Conservation (phyloP, 2,113 vertebrate species). For the human (Homo sapiens) region GRCh38 chr20:58928001-58928500, state of each 20-base stretch:
- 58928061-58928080: neutral
- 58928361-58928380: no score
- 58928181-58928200: neutral
- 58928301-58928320: no score
- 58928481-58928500: neutral
- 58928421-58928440: neutral
- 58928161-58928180: neutral
- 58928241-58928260: neutral
- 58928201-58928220: rapidly evolving
- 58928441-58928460: neutral
- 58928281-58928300: no score
- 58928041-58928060: neutral
- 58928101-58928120: no score
- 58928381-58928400: no score
- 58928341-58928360: no score
- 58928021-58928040: neutral
- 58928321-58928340: no score
- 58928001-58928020: neutral
- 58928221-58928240: neutral
- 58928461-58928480: neutral
- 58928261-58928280: neutral
- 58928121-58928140: neutral
- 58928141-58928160: neutral
- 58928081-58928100: neutral
- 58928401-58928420: neutral